Percentiles rank a stretch among this genome's conserved stretches.
Evolutionary conservation across 2,888 invertebrate genomes (phyloP).

Genomic region (Phania funesta): DNA sequence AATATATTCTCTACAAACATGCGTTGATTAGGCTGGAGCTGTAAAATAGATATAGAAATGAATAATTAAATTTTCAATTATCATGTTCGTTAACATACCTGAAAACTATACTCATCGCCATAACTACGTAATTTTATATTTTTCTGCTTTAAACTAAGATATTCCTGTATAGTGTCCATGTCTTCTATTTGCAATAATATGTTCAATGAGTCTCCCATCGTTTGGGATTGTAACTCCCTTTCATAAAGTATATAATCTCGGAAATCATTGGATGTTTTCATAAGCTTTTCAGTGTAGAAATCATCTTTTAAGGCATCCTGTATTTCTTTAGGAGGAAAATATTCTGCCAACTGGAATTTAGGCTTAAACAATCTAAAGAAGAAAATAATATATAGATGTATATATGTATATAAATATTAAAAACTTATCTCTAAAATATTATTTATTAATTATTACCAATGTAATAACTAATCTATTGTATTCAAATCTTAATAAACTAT

Average conservation of each 20-base stretch:
- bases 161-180: slow-evolving; percentile 71
- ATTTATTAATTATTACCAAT: too few relatives aligned
- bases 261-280: slow-evolving; percentile 65
- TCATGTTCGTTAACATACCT: slow-evolving; percentile 7
- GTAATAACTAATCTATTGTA: too few relatives aligned
- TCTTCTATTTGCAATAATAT: slow-evolving; percentile 76
- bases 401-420: too few relatives aligned
- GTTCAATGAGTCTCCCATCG: slow-evolving; percentile 68
- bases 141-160: slow-evolving; percentile 69
- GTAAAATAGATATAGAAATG: too few relatives aligned
- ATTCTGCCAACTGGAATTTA: slow-evolving; percentile 41
- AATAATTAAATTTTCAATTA: too few relatives aligned
- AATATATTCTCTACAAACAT: slow-evolving; percentile 48
- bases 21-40: slow-evolving; percentile 34
- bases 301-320: slow-evolving; percentile 50
- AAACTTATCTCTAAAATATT: too few relatives aligned
- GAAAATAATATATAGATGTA: too few relatives aligned
- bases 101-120: slow-evolving; percentile 54
- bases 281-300: slow-evolving; percentile 38
- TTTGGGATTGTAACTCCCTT: slow-evolving; percentile 69
- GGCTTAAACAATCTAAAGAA: slow-evolving; percentile 61
- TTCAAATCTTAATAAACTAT: too few relatives aligned
- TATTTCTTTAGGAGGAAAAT: slow-evolving; percentile 65
- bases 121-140: slow-evolving; percentile 70
- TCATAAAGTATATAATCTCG: slow-evolving; percentile 69